These are phyloP conservation scores for Sceliomorpha sp. DNA, from an alignment of 2,888 invertebrate genomes.

Conservation along the genomic window DNA sequence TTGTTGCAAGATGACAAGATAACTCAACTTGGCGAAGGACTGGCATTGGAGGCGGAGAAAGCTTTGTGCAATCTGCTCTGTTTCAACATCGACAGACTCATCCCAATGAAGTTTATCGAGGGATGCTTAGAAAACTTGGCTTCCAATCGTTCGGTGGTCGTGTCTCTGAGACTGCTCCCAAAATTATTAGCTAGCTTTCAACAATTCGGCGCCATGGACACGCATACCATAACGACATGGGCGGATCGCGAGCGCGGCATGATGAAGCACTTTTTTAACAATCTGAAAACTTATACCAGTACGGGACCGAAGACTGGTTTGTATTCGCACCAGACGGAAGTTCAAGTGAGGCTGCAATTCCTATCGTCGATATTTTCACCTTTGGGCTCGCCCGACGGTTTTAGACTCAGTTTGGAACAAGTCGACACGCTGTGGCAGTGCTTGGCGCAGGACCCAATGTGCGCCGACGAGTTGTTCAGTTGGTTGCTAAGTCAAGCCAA, in stretches of 20 bases:
- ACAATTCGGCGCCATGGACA: slow-evolving; percentile 92
- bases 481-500: slow-evolving; percentile 96
- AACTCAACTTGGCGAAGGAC: slow-evolving; percentile 91
- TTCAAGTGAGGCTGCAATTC: slow-evolving; percentile 95
- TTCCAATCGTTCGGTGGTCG: slow-evolving; percentile 93
- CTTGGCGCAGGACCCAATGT: slow-evolving; percentile 90
- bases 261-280: slow-evolving; percentile 95
- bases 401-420: slow-evolving; percentile 87
- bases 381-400: slow-evolving; percentile 93
- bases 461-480: slow-evolving; percentile 94
- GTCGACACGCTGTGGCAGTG: slow-evolving; percentile 96
- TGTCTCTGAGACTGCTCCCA: slow-evolving; percentile 92
- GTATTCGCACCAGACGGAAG: slow-evolving; percentile 91
- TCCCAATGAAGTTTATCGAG: slow-evolving; percentile 96
- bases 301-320: slow-evolving; percentile 66
- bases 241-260: slow-evolving; percentile 95
- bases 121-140: slow-evolving; percentile 95
- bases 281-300: slow-evolving; percentile 88
- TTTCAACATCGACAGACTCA: slow-evolving; percentile 93
- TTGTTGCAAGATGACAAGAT: slow-evolving; percentile 94
- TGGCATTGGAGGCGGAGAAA: slow-evolving; percentile 96
- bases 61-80: slow-evolving; percentile 93
- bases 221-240: slow-evolving; percentile 93
- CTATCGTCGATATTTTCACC: slow-evolving; percentile 95
- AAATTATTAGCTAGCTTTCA: slow-evolving; percentile 95